phyloP scores from a whole-genome alignment of 1,140 invertebrate genomes.

The Ganaspis sp. region DNA sequence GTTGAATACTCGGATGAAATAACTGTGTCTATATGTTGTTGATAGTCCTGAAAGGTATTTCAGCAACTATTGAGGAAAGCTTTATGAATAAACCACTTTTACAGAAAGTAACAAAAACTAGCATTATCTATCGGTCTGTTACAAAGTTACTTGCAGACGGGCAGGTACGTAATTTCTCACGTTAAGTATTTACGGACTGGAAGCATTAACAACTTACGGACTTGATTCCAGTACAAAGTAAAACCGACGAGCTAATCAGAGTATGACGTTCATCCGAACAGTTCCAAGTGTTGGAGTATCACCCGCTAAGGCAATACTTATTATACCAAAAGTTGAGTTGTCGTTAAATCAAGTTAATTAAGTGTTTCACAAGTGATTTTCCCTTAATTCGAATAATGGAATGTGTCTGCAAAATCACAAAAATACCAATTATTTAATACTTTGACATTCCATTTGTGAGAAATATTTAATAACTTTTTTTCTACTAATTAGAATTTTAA shows the following conservation, averaged over 20 bases:
- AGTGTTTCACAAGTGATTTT: slow-evolving; percentile 29
- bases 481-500: too few relatives aligned
- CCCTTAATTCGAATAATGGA: background rate
- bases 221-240: slow-evolving; percentile 16
- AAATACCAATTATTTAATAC: background rate
- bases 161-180: slow-evolving; percentile 21
- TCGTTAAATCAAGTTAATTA: slow-evolving; percentile 30
- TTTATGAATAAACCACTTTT: slow-evolving; percentile 1
- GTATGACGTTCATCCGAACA: slow-evolving; percentile 50
- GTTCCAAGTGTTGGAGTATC: slow-evolving; percentile 18
- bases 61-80: background rate
- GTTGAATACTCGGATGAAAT: slow-evolving; percentile 50
- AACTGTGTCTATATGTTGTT: slow-evolving; percentile 19
- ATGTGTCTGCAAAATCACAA: background rate
- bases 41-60: background rate
- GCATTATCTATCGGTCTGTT: background rate
- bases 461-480: too few relatives aligned
- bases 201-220: slow-evolving; percentile 29
- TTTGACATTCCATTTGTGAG: too few relatives aligned
- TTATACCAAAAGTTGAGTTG: slow-evolving; percentile 18
- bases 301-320: slow-evolving; percentile 14
- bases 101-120: slow-evolving; percentile 2
- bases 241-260: slow-evolving; percentile 51
- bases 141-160: background rate
- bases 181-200: slow-evolving; percentile 19